Evolutionary conservation across 2,888 invertebrate species (phyloP).

Genomic region (Coelinius sp.): DNA sequence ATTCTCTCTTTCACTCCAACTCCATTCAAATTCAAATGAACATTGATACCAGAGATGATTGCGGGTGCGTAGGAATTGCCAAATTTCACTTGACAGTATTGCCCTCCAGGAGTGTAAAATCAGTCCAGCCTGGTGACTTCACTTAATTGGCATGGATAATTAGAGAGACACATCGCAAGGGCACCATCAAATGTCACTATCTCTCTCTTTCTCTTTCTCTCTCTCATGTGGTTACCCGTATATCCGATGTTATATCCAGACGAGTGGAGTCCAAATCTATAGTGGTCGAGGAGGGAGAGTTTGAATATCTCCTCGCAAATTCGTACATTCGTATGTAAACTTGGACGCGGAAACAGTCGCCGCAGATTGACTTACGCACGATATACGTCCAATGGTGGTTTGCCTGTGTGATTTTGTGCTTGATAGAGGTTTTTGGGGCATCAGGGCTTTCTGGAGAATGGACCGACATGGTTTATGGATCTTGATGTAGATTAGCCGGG

Average conservation of each 20-base stretch:
- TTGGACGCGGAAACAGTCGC: slow-evolving; percentile 48
- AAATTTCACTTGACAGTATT: slow-evolving; percentile 10
- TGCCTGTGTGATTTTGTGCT: slow-evolving; percentile 22
- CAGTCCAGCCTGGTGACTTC: slow-evolving; percentile 30
- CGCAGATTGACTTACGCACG: slow-evolving; percentile 33
- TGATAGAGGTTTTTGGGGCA: background rate
- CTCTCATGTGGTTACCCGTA: slow-evolving; percentile 13
- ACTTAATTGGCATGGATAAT: slow-evolving; percentile 60
- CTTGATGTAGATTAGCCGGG: slow-evolving; percentile 39
- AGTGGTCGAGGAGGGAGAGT: background rate
- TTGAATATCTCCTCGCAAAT: slow-evolving; percentile 35
- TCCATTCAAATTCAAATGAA: background rate
- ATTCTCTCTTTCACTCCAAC: background rate
- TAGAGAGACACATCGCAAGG: slow-evolving; percentile 52
- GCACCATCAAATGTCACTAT: slow-evolving; percentile 57
- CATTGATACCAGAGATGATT: background rate
- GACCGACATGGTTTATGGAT: slow-evolving; percentile 39
- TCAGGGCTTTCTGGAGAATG: background rate
- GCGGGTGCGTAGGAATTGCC: slow-evolving; percentile 1
- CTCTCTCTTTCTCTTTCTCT: slow-evolving; percentile 41
- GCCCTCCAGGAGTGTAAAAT: slow-evolving; percentile 15
- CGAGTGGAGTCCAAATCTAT: slow-evolving; percentile 21
- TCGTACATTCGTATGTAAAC: slow-evolving; percentile 66
- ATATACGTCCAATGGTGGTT: slow-evolving; percentile 35
- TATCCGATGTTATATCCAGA: slow-evolving; percentile 15